phyloP scores from a whole-genome alignment of 2,888 invertebrate genomes.

The Rhagophthalmus giganteus region DNA sequence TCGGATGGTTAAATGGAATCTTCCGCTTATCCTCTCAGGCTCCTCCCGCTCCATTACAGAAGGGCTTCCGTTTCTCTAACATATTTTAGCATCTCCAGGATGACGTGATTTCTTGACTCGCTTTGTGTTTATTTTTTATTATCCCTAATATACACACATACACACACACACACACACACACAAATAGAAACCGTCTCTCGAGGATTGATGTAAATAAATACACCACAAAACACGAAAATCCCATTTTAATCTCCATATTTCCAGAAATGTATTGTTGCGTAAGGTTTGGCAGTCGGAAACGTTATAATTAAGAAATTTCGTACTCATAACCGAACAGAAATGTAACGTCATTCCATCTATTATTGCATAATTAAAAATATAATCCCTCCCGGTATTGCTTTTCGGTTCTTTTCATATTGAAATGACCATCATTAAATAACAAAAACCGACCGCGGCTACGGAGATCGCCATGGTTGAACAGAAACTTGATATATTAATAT shows the following conservation, averaged over 20 bases:
- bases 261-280: background rate
- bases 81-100: conserved; percentile 50
- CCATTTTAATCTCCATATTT: no score
- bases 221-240: no score
- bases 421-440: conserved; percentile 39
- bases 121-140: conserved; percentile 27
- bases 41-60: conserved; percentile 47
- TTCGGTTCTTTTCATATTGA: conserved; percentile 51
- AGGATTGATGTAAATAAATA: background rate
- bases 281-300: background rate
- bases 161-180: background rate
- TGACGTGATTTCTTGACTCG: conserved; percentile 32
- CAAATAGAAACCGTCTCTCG: background rate
- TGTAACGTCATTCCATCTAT: conserved; percentile 12
- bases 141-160: conserved; percentile 19
- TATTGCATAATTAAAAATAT: conserved; percentile 44
- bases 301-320: background rate
- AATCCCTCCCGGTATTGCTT: conserved; percentile 37
- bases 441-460: conserved; percentile 17
- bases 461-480: conserved; percentile 16
- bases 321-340: background rate
- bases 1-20: conserved; percentile 55
- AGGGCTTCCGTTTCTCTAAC: conserved; percentile 45
- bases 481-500: conserved; percentile 31
- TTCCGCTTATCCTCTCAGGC: conserved; percentile 46